Base-by-base conservation (phyloP, 2,888 invertebrate species). In the Artemia sp. region DNA sequence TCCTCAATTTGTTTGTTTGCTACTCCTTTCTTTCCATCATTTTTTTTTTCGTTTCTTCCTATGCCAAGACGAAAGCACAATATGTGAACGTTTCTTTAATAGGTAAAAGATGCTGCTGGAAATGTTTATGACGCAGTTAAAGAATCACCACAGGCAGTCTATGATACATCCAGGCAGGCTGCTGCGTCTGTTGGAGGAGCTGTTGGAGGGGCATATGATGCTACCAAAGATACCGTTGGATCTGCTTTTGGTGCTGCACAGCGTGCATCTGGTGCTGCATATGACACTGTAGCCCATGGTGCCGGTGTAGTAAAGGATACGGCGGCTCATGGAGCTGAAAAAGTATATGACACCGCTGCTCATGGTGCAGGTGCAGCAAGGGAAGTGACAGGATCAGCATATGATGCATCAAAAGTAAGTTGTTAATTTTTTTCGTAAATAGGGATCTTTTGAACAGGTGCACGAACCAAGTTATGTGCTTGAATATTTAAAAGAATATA, bases 21-120 rank as follows among this genome's bases (percentile, higher is more conserved):
- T 19, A 38, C 38, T 38, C 6, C 38, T 38, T 38, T 38, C 38
- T 38, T 38, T 38, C 38, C 38, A 38, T 24, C 2, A 24, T 38
- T 2, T 38, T 3, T 38, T 38, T 38, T 38, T 38, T 38, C 6
- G 38, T 38, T 38, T 38, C 38, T 6, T 38, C 38, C 4, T 2
- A 38, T 38, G 38, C 38, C 38, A 38, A 4, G 38, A 38, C 38
- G 38, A 3, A 38, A 38, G 38, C 2, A 38, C 1, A 38, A 38
- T 38, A 38, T 38, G 38, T 38, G 4, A 2, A 38, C 2, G 6
- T 38, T 38, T 38, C 38, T 38, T 38, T 58, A 10, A 58, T 9
- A 58, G 64, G 64, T 58, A 24, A 58, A 58, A 58, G 24, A 58
- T 58, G 64, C 64, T 24, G 64, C 64, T 58, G 64, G 64, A 24